Conservation (phyloP, 2,797 vertebrate genomes). For the Smutsia temminckii region DNA sequence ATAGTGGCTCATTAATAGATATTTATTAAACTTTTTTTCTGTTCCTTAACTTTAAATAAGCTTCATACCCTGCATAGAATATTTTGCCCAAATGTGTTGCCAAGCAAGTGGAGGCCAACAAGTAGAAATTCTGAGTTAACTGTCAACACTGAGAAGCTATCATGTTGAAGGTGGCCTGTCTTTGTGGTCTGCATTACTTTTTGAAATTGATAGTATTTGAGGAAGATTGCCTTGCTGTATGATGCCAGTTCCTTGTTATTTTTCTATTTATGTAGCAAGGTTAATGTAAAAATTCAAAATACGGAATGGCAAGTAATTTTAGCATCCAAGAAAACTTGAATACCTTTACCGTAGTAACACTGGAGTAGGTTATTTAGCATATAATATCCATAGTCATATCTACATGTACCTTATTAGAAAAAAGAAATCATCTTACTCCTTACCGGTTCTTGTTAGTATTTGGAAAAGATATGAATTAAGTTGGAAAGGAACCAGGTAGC, state of each 20-base stretch:
- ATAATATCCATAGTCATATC: not conserved
- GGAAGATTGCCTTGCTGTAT: not conserved
- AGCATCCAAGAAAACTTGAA: not conserved
- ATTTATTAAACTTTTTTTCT: not conserved
- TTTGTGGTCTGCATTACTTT: not conserved
- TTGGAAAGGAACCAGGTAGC: not conserved
- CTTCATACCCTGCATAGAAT: not conserved
- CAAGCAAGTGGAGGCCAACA: not conserved
- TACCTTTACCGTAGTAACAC: not conserved
- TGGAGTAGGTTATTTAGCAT: constrained; percentile 1
- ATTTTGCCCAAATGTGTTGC: not conserved
- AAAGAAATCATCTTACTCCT: not conserved
- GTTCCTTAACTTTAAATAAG: constrained; percentile 18
- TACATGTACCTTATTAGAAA: not conserved
- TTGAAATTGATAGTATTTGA: not conserved
- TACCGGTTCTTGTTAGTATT: not conserved
- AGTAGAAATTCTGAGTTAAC: not conserved
- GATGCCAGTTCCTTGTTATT: not conserved
- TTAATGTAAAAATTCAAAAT: not conserved
- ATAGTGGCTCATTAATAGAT: not conserved
- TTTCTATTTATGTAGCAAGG: not conserved
- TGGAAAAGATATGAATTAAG: not conserved
- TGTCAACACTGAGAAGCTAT: not conserved
- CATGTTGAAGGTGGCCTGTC: not conserved
- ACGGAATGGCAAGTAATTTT: constrained; percentile 1